Base-by-base conservation (phyloP, 1,140 invertebrate genomes). In the Rhyacophila brunnea region DNA sequence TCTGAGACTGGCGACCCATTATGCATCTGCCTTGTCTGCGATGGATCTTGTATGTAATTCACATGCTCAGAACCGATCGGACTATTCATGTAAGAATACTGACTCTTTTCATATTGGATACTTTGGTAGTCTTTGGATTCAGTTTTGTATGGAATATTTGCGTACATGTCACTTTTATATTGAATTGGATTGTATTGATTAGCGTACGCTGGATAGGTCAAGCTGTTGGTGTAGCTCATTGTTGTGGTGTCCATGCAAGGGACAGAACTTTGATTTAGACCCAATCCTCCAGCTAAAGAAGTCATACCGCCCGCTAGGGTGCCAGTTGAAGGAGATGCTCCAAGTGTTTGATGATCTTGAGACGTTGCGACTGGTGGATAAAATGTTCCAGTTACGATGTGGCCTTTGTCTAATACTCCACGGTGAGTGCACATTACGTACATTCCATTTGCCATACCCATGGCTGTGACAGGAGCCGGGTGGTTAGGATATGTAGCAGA, bases 341-440 rank as follows among this genome's bases (percentile, higher is more conserved):
- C 81, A 6, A 84, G 67, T 34, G 82, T 67, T 67, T 85, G 83
- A 65, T 89, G 86, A 67, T 90, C 88, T 68, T 90, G 87, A 13
- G 87, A 85, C 7, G 87, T 89, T 1, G 89, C 88, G 1, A 91
- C 86, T 1, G 90, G 90, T 10, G 90, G 90, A 73, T 90, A 92
- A 77, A 90, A 92, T 20, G 90, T 92, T 13, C 89, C 89, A n/a
- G 88, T 90, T 0, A 87, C 85, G 6, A 89, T 80, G 49, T 88
- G 87, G 0, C 87, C 86, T 62, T 89, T 87, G 68, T 90, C 88
- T 14, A 89, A 81, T 49, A 87, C 80, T 42, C 87, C 88, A 46
- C 87, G 86, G 71, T 89, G 91, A 42, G 88, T 89, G 72, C 89
- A 91, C 78, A 90, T 91, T 38, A 92, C 89, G 73, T 92, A 90